These are phyloP conservation scores for Zonitis immaculata DNA, from an alignment of 2,888 invertebrate species.

Conservation along the genomic window DNA sequence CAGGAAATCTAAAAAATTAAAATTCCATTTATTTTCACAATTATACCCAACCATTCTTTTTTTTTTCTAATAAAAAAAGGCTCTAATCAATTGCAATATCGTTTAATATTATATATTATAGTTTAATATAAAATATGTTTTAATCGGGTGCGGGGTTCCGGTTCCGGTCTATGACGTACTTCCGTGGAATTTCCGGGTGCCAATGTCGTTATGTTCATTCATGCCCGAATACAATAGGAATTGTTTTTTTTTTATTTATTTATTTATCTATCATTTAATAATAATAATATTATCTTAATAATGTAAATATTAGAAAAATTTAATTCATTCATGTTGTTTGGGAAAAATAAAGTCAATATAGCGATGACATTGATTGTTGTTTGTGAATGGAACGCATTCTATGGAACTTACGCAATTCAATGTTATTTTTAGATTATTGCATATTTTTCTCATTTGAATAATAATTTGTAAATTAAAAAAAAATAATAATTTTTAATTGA, in stretches of 20 bases:
- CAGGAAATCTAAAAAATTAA: no score
- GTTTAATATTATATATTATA: neutral
- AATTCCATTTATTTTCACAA: no score
- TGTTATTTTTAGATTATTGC: constrained; percentile 26
- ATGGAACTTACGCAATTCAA: constrained; percentile 24
- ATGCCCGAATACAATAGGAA: constrained; percentile 23
- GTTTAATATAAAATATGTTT: constrained; percentile 10
- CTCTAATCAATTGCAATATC: neutral
- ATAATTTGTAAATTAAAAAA: constrained; percentile 1
- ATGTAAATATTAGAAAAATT: no score
- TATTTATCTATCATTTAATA: neutral
- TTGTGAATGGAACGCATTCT: constrained; percentile 35
- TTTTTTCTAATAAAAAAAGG: neutral
- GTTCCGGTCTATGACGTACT: constrained; percentile 36
- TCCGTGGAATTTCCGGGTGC: constrained; percentile 36
- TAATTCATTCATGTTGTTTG: constrained; percentile 30
- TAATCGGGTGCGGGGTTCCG: constrained; percentile 34
- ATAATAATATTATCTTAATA: neutral
- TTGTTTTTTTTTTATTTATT: constrained; percentile 3
- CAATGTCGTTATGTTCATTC: constrained; percentile 26
- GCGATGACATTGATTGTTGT: constrained; percentile 33
- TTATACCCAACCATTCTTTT: no score
- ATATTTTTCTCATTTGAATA: constrained; percentile 6
- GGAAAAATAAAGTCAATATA: constrained; percentile 20
- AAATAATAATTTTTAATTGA: neutral